A percentile compares a stretch with the other conserved stretches of the same genome.
phyloP scores from a whole-genome alignment of 2,113 vertebrate genomes.

The Grantiella picta region DNA sequence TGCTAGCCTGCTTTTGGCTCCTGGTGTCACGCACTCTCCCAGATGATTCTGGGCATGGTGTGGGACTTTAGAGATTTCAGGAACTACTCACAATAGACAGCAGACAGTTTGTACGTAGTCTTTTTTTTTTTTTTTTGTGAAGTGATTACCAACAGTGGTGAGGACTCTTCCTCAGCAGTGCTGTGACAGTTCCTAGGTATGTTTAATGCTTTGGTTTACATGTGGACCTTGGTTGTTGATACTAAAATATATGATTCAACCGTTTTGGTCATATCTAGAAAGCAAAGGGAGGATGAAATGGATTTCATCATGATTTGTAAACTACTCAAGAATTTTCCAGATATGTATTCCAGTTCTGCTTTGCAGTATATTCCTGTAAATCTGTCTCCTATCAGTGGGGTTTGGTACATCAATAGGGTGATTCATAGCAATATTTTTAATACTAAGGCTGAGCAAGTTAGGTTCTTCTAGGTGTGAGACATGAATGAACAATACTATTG shows the following conservation, averaged over 20 bases:
- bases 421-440: background rate
- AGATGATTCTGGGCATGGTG: background rate
- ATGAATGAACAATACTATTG: background rate
- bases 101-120: background rate
- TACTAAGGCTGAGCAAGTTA: background rate
- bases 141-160: background rate
- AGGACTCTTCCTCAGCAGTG: background rate
- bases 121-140: background rate
- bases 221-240: background rate
- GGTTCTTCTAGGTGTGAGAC: background rate
- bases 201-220: background rate
- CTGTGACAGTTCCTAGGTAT: background rate
- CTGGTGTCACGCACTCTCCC: background rate
- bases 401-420: background rate
- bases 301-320: background rate
- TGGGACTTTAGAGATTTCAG: background rate
- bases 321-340: background rate
- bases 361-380: background rate
- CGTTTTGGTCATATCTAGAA: background rate
- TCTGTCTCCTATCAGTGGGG: background rate
- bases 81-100: background rate
- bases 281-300: background rate
- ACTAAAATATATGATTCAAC: background rate
- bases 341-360: background rate
- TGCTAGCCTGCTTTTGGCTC: background rate